Conservation (phyloP, 2,113 vertebrate species). For the Glaucomys volans region DNA sequence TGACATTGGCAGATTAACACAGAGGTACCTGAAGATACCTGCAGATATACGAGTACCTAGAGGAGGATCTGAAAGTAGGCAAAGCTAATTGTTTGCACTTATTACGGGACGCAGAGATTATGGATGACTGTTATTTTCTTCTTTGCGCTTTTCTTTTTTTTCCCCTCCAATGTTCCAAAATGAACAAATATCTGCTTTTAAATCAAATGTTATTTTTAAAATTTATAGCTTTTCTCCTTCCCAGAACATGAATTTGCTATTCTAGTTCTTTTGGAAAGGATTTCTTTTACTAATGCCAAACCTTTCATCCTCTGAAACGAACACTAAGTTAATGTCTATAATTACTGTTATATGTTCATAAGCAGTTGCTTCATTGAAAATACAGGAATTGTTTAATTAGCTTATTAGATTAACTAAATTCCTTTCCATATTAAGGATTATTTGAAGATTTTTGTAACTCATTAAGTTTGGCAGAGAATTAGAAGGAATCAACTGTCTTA, state of each 20-base stretch:
- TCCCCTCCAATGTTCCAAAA: not conserved
- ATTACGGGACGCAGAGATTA: not conserved
- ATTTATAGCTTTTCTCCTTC: not conserved
- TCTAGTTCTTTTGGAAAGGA: not conserved
- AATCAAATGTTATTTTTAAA: not conserved
- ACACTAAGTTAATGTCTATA: not conserved
- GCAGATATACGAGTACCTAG: not conserved
- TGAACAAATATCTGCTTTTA: not conserved
- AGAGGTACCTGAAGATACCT: not conserved
- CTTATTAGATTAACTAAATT: conserved; percentile 8
- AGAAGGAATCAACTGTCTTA: not conserved
- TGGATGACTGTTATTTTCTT: not conserved
- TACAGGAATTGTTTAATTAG: not conserved
- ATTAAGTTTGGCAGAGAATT: not conserved
- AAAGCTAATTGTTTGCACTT: not conserved
- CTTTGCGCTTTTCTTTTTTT: not conserved
- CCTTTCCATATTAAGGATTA: not conserved
- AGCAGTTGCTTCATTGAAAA: conserved; percentile 1
- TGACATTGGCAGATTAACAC: too few species aligned
- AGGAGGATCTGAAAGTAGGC: not conserved
- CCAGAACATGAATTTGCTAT: not conserved
- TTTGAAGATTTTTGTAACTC: conserved; percentile 9
- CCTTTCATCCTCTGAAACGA: not conserved
- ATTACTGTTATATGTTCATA: not conserved
- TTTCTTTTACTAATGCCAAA: conserved; percentile 22